phyloP scores from a whole-genome alignment of 2,797 vertebrate species.

The Xenopus petersii region DNA sequence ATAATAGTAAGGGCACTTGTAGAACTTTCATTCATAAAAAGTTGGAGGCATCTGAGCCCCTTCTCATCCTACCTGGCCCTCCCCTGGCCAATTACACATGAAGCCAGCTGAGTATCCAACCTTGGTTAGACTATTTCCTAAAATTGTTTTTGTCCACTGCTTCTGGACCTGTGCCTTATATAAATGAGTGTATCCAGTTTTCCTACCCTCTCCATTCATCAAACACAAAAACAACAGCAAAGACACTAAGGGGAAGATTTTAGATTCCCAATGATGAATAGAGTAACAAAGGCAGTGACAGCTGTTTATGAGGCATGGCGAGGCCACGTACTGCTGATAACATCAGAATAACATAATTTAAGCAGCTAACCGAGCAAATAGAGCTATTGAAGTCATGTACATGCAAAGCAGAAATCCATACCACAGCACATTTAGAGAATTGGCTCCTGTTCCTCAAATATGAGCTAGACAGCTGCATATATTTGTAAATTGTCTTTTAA shows the following conservation, averaged over 20 bases:
- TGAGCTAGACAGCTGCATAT: background rate
- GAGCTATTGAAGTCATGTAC: slow-evolving; percentile 25
- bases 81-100: no score
- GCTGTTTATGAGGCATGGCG: slow-evolving; percentile 16
- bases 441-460: slow-evolving; percentile 9
- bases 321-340: slow-evolving; percentile 27
- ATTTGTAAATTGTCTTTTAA: slow-evolving; percentile 3
- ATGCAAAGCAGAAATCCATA: slow-evolving; percentile 11
- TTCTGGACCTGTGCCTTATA: background rate
- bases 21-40: no score
- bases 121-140: background rate
- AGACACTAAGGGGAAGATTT: slow-evolving; percentile 11
- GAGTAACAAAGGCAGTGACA: slow-evolving; percentile 24
- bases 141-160: background rate
- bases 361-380: slow-evolving; percentile 20
- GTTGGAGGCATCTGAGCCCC: no score
- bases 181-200: slow-evolving; percentile 24
- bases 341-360: slow-evolving; percentile 31
- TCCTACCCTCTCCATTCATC: slow-evolving; percentile 16
- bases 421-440: slow-evolving; percentile 17
- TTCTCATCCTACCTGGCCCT: no score
- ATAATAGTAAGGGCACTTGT: no score
- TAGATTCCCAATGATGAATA: slow-evolving; percentile 24
- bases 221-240: background rate
- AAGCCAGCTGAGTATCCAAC: no score